A percentile compares a stretch with the other conserved stretches of the same genome.
These are phyloP conservation scores for Aphelenchoides fujianensis DNA, from an alignment of 1,140 invertebrate genomes.

Conservation along the genomic window DNA sequence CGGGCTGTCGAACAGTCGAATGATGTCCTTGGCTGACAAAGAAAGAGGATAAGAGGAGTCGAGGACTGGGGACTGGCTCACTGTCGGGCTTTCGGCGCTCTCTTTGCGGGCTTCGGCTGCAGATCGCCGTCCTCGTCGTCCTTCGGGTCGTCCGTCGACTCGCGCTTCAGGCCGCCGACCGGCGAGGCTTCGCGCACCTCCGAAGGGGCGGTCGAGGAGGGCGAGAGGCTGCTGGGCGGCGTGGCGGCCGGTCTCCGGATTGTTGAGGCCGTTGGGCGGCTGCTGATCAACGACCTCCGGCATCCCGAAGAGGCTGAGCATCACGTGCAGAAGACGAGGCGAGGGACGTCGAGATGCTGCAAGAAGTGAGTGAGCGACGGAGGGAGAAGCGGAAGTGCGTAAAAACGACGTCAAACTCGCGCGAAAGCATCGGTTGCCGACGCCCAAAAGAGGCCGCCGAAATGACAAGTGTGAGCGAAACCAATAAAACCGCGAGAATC, in stretches of 20 bases:
- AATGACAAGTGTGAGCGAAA: neutral
- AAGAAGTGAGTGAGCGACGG: neutral
- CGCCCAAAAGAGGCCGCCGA: neutral
- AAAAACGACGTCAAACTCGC: neutral
- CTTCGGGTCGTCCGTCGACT: neutral
- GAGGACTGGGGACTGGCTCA: constrained; percentile 3
- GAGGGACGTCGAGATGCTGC: neutral
- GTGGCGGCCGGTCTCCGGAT: neutral
- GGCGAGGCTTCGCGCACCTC: neutral
- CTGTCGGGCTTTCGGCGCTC: constrained; percentile 30
- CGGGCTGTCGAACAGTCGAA: constrained; percentile 23
- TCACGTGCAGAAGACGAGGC: neutral
- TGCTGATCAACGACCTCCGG: neutral
- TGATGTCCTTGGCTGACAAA: constrained; percentile 30
- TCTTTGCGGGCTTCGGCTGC: constrained; percentile 27
- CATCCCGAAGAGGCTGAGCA: neutral
- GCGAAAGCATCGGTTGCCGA: neutral
- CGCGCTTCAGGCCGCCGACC: neutral
- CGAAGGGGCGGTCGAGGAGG: neutral
- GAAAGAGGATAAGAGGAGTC: neutral
- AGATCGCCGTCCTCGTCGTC: constrained; percentile 8
- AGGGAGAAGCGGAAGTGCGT: neutral
- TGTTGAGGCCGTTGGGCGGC: neutral
- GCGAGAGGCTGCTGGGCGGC: neutral
- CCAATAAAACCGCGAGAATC: neutral